Conservation (phyloP, 2,797 vertebrate species). For the Muscicapa striata region DNA sequence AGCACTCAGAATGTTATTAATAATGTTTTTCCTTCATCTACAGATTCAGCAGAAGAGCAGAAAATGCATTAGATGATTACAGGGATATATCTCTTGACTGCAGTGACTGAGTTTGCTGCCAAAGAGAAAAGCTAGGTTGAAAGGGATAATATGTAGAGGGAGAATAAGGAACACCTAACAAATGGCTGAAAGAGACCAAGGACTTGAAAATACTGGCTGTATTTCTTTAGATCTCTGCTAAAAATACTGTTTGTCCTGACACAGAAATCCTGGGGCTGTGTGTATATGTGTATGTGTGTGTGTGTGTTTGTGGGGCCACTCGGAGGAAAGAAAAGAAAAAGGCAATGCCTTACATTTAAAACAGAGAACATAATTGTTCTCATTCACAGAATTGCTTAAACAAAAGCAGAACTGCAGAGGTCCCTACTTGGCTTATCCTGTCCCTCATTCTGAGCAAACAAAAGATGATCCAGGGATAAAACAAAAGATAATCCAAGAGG, state of each 20-base stretch:
- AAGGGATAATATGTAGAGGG: background rate
- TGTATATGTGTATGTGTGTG: background rate
- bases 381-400: constrained; percentile 16
- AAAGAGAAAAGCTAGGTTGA: background rate
- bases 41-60: background rate
- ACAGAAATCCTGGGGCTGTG: background rate
- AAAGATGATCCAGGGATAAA: constrained; percentile 38
- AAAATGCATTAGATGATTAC: background rate
- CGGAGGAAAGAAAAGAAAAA: constrained; percentile 57
- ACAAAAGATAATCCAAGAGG: constrained; percentile 51
- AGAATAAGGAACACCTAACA: background rate
- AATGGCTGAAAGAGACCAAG: background rate
- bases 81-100: background rate
- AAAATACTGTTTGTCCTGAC: constrained; percentile 21
- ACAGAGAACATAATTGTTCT: background rate
- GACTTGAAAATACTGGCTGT: background rate
- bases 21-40: background rate
- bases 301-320: background rate
- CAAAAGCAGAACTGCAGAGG: constrained; percentile 37
- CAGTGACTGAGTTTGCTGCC: background rate
- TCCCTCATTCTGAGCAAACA: constrained; percentile 51
- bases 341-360: constrained; percentile 52
- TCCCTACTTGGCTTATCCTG: constrained; percentile 17
- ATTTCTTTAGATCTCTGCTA: background rate
- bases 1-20: background rate